Evolutionary conservation across 2,888 invertebrate species (phyloP).

Genomic region (Electrophaes corylata): DNA sequence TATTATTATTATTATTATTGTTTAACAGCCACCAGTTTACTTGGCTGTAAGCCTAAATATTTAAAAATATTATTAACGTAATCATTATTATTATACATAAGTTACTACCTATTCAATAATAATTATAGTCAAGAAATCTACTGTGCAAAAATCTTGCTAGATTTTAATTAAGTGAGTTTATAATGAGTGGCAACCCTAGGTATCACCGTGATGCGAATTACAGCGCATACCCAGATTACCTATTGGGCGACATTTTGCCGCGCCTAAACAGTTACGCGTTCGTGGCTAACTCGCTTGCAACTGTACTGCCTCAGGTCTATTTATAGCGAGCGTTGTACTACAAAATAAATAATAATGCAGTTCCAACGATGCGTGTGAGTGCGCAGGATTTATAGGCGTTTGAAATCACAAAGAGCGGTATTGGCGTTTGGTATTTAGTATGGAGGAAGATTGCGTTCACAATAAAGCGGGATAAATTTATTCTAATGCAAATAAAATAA

Average conservation of each 20-base stretch:
- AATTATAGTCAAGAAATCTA: no score
- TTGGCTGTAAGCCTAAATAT: no score
- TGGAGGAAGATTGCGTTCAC: constrained; percentile 6
- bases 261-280: constrained; percentile 62
- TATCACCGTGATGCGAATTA: constrained; percentile 27
- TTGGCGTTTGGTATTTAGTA: constrained; percentile 16
- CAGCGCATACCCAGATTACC: constrained; percentile 29
- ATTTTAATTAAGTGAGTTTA: background rate
- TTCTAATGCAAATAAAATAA: background rate
- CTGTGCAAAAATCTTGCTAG: no score
- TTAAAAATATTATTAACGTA: no score
- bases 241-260: constrained; percentile 51
- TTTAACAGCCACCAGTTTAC: no score
- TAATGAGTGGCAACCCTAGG: constrained; percentile 25
- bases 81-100: no score
- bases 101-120: no score
- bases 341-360: constrained; percentile 29
- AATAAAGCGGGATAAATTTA: constrained; percentile 1
- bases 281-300: constrained; percentile 61
- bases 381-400: constrained; percentile 19
- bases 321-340: constrained; percentile 51
- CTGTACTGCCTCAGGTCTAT: constrained; percentile 46
- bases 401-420: constrained; percentile 9
- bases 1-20: no score
- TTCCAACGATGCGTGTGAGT: constrained; percentile 16